Percentiles rank a stretch among this genome's conserved stretches.
phyloP scores from a whole-genome alignment of 2,888 invertebrate species.

The Harpagoxenus sublaevis region DNA sequence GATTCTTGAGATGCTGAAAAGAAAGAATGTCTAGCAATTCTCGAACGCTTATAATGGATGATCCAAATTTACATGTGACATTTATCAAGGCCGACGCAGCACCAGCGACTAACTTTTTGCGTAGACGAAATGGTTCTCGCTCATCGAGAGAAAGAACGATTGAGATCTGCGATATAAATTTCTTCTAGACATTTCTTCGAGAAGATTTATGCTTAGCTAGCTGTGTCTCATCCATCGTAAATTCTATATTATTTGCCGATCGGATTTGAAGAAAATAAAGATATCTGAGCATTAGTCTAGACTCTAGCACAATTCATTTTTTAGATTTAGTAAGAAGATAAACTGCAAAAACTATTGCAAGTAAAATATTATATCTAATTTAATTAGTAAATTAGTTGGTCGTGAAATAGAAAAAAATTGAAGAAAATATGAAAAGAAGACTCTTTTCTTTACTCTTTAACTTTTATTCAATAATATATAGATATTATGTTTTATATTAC shows the following conservation, averaged over 20 bases:
- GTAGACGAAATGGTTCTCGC: neutral
- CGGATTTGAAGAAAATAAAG: neutral
- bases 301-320: neutral
- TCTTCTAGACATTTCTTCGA: neutral
- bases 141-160: constrained; percentile 15
- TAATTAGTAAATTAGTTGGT: neutral
- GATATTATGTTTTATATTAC: neutral
- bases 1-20: neutral
- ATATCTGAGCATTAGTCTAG: neutral
- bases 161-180: constrained; percentile 36
- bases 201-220: constrained; percentile 8
- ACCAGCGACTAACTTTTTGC: constrained; percentile 3
- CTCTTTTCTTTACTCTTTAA: neutral
- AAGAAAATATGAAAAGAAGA: neutral
- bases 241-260: neutral
- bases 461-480: neutral
- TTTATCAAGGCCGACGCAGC: constrained; percentile 44
- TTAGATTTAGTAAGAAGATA: neutral
- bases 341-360: neutral
- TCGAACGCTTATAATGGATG: constrained; percentile 23
- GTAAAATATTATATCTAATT: neutral
- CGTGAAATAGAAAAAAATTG: neutral
- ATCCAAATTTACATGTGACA: constrained; percentile 67
- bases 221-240: constrained; percentile 1
- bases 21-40: neutral